These are phyloP conservation scores for Chelidonichthys spinosus DNA, from an alignment of 2,797 vertebrate genomes.

Conservation along the genomic window DNA sequence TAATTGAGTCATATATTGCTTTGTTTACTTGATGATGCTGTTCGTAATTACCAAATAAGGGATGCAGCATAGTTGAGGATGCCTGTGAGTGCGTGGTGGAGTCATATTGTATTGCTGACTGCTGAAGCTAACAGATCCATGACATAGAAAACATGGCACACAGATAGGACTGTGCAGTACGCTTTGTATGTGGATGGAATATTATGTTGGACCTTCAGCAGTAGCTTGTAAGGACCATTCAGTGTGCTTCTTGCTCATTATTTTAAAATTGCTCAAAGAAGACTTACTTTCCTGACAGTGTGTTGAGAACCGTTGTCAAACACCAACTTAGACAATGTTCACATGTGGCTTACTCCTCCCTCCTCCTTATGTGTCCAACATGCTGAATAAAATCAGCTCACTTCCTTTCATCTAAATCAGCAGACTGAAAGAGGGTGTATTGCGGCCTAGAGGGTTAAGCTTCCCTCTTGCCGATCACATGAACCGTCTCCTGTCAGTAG, in stretches of 20 bases:
- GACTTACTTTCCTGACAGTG: slow-evolving; percentile 3
- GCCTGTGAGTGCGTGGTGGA: slow-evolving; percentile 6
- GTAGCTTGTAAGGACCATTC: no score
- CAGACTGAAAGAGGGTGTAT: slow-evolving; percentile 74
- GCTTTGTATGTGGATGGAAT: background rate
- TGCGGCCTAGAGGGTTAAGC: slow-evolving; percentile 71
- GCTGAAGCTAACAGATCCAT: background rate
- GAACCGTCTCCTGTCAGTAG: slow-evolving; percentile 74
- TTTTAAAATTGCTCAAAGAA: background rate
- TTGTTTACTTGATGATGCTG: slow-evolving; percentile 24
- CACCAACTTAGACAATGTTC: slow-evolving; percentile 41
- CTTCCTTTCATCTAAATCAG: slow-evolving; percentile 75
- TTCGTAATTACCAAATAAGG: slow-evolving; percentile 22
- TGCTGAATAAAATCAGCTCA: slow-evolving; percentile 56
- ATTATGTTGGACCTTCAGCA: background rate
- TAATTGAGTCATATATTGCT: slow-evolving; percentile 38
- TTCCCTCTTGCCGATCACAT: slow-evolving; percentile 73
- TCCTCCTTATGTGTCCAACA: slow-evolving; percentile 40
- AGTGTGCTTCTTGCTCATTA: background rate
- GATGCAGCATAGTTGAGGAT: slow-evolving; percentile 12
- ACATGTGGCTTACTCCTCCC: slow-evolving; percentile 41
- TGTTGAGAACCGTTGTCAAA: slow-evolving; percentile 28
- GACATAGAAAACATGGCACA: background rate
- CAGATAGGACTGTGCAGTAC: no score
- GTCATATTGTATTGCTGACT: background rate